Base-by-base conservation (phyloP, 1,140 invertebrate species). In the Papilio machaon region DNA sequence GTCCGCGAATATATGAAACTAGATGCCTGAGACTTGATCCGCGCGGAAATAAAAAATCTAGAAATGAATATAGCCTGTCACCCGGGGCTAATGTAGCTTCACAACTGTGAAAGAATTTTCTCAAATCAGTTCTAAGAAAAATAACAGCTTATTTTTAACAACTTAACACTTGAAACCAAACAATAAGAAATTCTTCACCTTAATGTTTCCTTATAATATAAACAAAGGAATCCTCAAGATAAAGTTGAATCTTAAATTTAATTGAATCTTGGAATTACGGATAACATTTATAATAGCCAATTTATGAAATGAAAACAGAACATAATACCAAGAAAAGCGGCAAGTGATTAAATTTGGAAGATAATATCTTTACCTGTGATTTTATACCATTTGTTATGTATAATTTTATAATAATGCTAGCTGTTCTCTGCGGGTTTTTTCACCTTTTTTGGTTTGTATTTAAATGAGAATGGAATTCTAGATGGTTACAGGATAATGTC, bases 211-310 rank as follows among this genome's bases (percentile, higher is more conserved):
- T 64, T 3, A 30, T 54, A 17, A 54, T 64, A 30, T 60, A 64
- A 64, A 64, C 60, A 64, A 64, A 64, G 23, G 64, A 67, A 35
- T 35, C 11, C 13, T 13, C 11, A 67, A 35, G 64, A 67, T 38
- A 70, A 70, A 35, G 13, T 70, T 70, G 30, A 70, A 70, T 35
- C 64, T 70, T 70, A 35, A 70, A 70, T 70, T 70, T 35, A 70
- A 70, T 70, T 70, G 64, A 38, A 70, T 70, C 30, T 70, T 35
- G 2, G 30, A 70, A 70, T 70, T 70, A 35, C 64, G 11, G 30
- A 30, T 15, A 35, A 10, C 64, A 4, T 35, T 70, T 35, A 5
- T 70, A 35, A 35, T 15, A 35, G 30, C 10, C 64, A 38, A 70
- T 70, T 70, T 70, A 70, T 70, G 19, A 70, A 70, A 70, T 38